A percentile compares a stretch with the other conserved stretches of the same genome.
These are phyloP conservation scores for Caenorhabditis afra DNA, from an alignment of 2,888 invertebrate genomes.

Conservation along the genomic window DNA sequence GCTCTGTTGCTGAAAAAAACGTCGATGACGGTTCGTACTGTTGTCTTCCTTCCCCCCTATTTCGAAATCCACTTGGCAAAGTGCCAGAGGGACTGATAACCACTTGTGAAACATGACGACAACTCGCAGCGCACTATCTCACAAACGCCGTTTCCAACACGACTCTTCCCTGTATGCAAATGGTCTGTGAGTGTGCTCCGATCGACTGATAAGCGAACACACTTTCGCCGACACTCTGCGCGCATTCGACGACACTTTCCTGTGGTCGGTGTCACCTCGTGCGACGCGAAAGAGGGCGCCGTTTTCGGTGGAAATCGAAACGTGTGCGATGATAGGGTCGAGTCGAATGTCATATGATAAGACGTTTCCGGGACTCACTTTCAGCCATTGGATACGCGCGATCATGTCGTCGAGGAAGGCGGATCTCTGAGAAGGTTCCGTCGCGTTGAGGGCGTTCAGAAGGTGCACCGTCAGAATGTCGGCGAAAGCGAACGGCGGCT, in stretches of 20 bases:
- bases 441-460: slow-evolving; percentile 24
- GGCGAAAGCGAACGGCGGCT: slow-evolving; percentile 10
- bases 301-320: not conserved
- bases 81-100: slow-evolving; percentile 19
- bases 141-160: not conserved
- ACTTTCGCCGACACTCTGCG: slow-evolving; percentile 15
- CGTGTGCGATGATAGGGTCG: too few species aligned
- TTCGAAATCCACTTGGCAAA: slow-evolving; percentile 1
- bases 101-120: not conserved
- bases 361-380: slow-evolving; percentile 34
- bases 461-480: slow-evolving; percentile 24
- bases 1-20: slow-evolving; percentile 31
- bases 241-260: not conserved
- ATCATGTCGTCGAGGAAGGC: slow-evolving; percentile 36
- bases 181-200: slow-evolving; percentile 13
- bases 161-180: slow-evolving; percentile 9
- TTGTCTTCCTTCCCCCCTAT: too few species aligned
- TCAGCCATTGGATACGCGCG: slow-evolving; percentile 29
- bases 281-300: not conserved
- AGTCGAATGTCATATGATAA: slow-evolving; percentile 21
- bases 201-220: slow-evolving; percentile 18
- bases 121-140: not conserved
- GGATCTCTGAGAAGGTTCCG: slow-evolving; percentile 20
- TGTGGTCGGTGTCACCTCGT: slow-evolving; percentile 6
- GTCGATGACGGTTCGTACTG: not conserved